These are phyloP conservation scores for Coryphaenoides rupestris DNA, from an alignment of 2,113 vertebrate species.

Conservation along the genomic window DNA sequence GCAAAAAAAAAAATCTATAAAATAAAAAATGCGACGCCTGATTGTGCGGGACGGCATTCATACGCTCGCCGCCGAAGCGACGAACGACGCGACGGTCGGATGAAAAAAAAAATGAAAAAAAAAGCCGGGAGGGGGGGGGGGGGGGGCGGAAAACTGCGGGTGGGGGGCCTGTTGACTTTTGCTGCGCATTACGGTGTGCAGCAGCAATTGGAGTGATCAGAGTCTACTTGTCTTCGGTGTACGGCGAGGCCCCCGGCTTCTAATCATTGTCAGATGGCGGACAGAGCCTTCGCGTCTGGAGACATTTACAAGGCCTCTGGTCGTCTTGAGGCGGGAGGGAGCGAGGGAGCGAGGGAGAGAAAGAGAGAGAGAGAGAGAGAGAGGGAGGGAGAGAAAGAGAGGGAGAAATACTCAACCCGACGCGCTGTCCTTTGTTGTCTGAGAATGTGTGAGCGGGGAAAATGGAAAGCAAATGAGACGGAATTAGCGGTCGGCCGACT, in stretches of 20 bases:
- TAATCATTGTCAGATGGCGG: conserved; percentile 70
- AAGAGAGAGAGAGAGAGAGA: background rate
- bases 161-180: conserved; percentile 54
- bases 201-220: conserved; percentile 45
- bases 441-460: conserved; percentile 47
- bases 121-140: too few species aligned
- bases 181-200: conserved; percentile 53
- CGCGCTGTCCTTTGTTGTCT: conserved; percentile 61
- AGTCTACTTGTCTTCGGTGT: conserved; percentile 34
- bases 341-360: background rate
- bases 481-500: conserved; percentile 21
- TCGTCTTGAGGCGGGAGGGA: conserved; percentile 32
- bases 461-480: conserved; percentile 25
- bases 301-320: conserved; percentile 55
- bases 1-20: too few species aligned
- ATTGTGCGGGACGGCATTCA: too few species aligned
- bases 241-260: conserved; percentile 27
- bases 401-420: conserved; percentile 7
- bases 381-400: too few species aligned
- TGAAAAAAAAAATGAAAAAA: too few species aligned
- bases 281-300: conserved; percentile 59
- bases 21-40: too few species aligned
- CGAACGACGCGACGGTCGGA: too few species aligned
- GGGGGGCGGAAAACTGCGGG: too few species aligned
- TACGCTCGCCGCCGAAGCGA: too few species aligned